Base-by-base conservation (phyloP, 2,888 invertebrate genomes). In the Acleris literana region DNA sequence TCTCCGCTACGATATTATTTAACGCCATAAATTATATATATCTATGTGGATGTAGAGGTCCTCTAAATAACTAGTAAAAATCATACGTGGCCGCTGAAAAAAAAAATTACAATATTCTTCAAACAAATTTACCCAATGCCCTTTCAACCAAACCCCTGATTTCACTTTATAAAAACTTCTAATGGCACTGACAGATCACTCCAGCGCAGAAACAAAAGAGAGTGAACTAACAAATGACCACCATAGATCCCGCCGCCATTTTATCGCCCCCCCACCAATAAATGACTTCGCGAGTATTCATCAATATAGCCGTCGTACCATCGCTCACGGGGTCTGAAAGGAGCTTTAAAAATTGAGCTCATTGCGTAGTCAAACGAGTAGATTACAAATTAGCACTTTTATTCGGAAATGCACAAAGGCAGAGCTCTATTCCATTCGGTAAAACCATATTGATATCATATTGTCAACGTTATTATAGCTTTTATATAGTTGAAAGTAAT, bases 201-300 rank as follows among this genome's bases (percentile, higher is more conserved):
- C 54, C 44, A 60, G 59, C 59, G 60, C 64, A 55, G 55, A 60
- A 64, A 65, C 64, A 65, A 65, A 60, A 55, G 60, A 33, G 33
- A 13, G 58, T 39, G 39, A 33, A 39, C 64, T 64, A 64, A 64
- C 44, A 65, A 65, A 65, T 65, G 65, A 44, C 65, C 55, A 44
- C 65, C 64, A 60, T 64, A 64, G 64, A 54, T 58, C 58, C 51
- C 52, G 60, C 25, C 39, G 44, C 39, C 48, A 63, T 39, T 39
- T 39, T 39, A 33, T 11, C 58, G 53, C 22, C 48, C 5, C 39
- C 13, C 20, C 22, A 52, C n/a, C 60, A 56, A 65, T 65, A 56
- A 60, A 60, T 59, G 64, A 60, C 59, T 64, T 39, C n/a, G 54
- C 49, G 25, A 46, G 64, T 39, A 29, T 64, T 60, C 64, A 64